Evolutionary conservation across 2,797 vertebrate genomes (phyloP).

Genomic region (Platyrinchus mystaceus): DNA sequence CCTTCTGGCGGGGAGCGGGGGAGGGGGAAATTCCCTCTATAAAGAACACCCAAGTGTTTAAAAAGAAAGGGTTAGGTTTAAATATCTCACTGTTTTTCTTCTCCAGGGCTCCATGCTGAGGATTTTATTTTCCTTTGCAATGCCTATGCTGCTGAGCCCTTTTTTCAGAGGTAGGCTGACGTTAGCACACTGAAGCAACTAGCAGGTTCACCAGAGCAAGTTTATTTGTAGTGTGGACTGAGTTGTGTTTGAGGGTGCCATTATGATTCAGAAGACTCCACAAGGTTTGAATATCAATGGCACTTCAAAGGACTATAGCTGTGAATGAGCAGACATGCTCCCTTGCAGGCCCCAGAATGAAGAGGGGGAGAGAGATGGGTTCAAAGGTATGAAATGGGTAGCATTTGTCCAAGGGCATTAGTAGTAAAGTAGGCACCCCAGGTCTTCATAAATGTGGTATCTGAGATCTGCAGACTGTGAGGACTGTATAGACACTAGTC

Average conservation of each 20-base stretch:
- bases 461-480: not conserved
- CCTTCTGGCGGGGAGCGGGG: constrained; percentile 46
- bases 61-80: constrained; percentile 84
- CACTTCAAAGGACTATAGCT: constrained; percentile 76
- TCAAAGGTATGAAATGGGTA: constrained; percentile 35
- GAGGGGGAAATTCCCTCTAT: constrained; percentile 71
- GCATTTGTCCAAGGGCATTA: not conserved
- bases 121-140: constrained; percentile 91
- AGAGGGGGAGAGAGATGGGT: not conserved
- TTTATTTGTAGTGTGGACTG: constrained; percentile 80
- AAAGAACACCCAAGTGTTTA: constrained; percentile 85
- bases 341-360: constrained; percentile 31
- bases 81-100: constrained; percentile 84
- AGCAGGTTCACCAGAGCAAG: constrained; percentile 69
- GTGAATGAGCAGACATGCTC: constrained; percentile 57
- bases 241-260: constrained; percentile 69
- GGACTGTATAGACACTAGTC: not conserved
- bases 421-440: not conserved
- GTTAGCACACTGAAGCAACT: constrained; percentile 65
- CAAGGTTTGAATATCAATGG: constrained; percentile 72
- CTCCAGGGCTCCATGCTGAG: constrained; percentile 79
- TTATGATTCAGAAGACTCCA: constrained; percentile 67
- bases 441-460: not conserved
- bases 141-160: constrained; percentile 74
- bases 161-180: constrained; percentile 78